phyloP scores from a whole-genome alignment of 2,888 invertebrate species.

The Aromia moschata region DNA sequence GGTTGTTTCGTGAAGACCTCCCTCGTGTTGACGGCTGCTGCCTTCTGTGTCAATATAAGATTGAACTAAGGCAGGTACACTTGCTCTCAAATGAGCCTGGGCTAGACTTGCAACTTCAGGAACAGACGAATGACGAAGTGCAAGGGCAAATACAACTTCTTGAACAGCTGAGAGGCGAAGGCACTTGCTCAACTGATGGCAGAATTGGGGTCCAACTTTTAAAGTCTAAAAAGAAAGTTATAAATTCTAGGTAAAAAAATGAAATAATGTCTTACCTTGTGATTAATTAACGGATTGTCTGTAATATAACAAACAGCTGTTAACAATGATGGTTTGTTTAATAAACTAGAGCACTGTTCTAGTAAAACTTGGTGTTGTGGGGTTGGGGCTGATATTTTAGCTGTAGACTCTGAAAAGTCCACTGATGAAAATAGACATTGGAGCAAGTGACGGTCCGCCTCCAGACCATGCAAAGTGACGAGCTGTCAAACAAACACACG shows the following conservation, averaged over 20 bases:
- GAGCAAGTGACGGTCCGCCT: slow-evolving; percentile 96
- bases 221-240: slow-evolving; percentile 70
- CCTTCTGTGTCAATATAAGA: slow-evolving; percentile 86
- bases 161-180: slow-evolving; percentile 88
- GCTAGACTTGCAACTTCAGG: slow-evolving; percentile 79
- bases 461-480: slow-evolving; percentile 90
- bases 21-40: slow-evolving; percentile 74
- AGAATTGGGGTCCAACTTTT: slow-evolving; percentile 81
- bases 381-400: slow-evolving; percentile 66
- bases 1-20: slow-evolving; percentile 89
- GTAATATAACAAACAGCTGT: slow-evolving; percentile 89
- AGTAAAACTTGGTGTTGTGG: slow-evolving; percentile 79
- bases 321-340: slow-evolving; percentile 87
- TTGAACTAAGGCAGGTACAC: slow-evolving; percentile 85
- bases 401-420: slow-evolving; percentile 76
- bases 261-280: slow-evolving; percentile 68
- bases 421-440: slow-evolving; percentile 92
- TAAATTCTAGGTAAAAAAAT: background rate
- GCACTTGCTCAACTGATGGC: slow-evolving; percentile 85
- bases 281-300: slow-evolving; percentile 80
- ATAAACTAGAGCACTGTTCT: slow-evolving; percentile 79
- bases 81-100: slow-evolving; percentile 80
- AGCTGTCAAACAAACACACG: slow-evolving; percentile 70
- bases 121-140: slow-evolving; percentile 82
- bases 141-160: slow-evolving; percentile 90